These are phyloP conservation scores for Patagioenas fasciata DNA, from an alignment of 2,113 vertebrate species.

Conservation along the genomic window DNA sequence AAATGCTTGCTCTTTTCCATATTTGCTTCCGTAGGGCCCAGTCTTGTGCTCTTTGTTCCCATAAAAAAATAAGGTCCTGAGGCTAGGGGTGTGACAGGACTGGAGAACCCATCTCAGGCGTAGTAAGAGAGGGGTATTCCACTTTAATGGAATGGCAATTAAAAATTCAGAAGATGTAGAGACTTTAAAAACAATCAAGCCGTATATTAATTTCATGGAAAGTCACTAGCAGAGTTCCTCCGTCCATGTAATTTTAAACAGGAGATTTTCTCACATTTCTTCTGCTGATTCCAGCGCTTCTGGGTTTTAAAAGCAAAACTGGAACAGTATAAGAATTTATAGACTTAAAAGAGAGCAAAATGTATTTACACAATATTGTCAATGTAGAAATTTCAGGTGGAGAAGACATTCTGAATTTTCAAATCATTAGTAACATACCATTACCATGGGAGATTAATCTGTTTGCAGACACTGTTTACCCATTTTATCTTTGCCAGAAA, in stretches of 20 bases:
- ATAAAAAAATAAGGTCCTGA: background rate
- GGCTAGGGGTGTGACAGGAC: background rate
- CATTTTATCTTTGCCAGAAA: slow-evolving; percentile 34
- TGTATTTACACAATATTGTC: background rate
- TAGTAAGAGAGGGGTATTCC: background rate
- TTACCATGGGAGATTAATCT: slow-evolving; percentile 5
- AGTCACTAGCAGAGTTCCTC: background rate
- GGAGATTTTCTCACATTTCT: slow-evolving; percentile 51
- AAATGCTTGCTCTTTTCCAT: slow-evolving; percentile 17
- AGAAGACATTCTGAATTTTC: background rate
- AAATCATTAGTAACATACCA: background rate
- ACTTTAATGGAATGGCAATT: slow-evolving; percentile 48
- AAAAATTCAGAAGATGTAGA: slow-evolving; percentile 52
- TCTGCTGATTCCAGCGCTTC: background rate
- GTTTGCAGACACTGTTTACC: slow-evolving; percentile 3
- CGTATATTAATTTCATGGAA: slow-evolving; percentile 39
- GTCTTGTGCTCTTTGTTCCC: background rate
- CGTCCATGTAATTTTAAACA: slow-evolving; percentile 18
- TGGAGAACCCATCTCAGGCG: background rate
- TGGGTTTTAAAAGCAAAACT: slow-evolving; percentile 2
- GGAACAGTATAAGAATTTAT: background rate
- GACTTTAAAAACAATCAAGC: slow-evolving; percentile 59
- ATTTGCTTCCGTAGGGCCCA: background rate
- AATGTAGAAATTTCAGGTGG: background rate
- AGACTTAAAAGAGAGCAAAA: background rate